These are phyloP conservation scores for Furcula furcula DNA, from an alignment of 2,888 invertebrate genomes.

Conservation along the genomic window DNA sequence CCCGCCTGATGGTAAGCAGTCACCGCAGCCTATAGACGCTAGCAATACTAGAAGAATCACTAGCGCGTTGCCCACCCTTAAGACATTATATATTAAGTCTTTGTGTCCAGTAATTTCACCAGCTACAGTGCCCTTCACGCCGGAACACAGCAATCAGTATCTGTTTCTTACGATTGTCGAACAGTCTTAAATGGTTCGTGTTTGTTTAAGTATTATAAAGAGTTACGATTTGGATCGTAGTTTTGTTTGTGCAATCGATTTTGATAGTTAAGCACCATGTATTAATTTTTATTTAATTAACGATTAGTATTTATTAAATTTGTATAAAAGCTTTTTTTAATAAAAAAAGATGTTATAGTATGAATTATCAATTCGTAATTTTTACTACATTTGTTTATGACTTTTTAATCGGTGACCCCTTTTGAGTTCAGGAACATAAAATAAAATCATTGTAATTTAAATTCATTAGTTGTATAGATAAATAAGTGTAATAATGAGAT, in stretches of 20 bases:
- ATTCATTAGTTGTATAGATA: constrained; percentile 11
- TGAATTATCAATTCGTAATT: constrained; percentile 7
- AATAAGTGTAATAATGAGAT: constrained; percentile 6
- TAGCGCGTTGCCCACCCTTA: too few relatives aligned
- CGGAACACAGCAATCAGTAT: too few relatives aligned
- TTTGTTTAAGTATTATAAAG: constrained; percentile 37
- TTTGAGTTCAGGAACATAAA: constrained; percentile 22
- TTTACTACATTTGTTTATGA: constrained; percentile 25
- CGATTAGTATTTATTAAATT: constrained; percentile 26
- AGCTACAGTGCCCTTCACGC: too few relatives aligned
- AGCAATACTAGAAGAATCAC: too few relatives aligned
- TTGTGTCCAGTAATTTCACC: too few relatives aligned
- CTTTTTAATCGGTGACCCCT: constrained; percentile 28
- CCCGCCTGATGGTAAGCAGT: too few relatives aligned
- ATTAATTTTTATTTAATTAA: constrained; percentile 34
- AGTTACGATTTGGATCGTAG: constrained; percentile 22
- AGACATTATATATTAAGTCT: too few relatives aligned
- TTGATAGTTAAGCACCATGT: too few relatives aligned
- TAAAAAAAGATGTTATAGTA: constrained; percentile 2
- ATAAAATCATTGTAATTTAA: constrained; percentile 13
- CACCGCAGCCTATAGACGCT: too few relatives aligned
- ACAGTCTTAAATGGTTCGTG: constrained; percentile 44
- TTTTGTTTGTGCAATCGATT: constrained; percentile 29
- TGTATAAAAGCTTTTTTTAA: constrained; percentile 22
- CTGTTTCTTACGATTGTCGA: constrained; percentile 37